These are phyloP conservation scores for Phymanthus crucifer DNA, from an alignment of 92 coral and sea anemone species.

Conservation along the genomic window DNA sequence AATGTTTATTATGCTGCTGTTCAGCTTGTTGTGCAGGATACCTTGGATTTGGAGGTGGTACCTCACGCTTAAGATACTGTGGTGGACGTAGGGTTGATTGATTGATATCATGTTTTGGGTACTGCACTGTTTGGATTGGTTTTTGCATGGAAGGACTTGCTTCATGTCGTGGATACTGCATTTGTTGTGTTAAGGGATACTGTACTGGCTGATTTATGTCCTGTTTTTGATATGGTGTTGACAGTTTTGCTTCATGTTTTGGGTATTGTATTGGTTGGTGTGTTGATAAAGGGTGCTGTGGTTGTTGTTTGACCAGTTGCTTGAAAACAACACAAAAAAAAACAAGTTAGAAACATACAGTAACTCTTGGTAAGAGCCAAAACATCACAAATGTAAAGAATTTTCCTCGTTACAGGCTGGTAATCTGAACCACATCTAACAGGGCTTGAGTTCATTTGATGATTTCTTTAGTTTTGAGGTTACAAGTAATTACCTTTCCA, in stretches of 20 bases:
- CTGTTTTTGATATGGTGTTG: background rate
- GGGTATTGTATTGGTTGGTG: constrained; percentile 7
- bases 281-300: constrained; percentile 17
- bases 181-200: background rate
- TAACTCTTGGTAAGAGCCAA: background rate
- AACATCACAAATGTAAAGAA: too few species aligned
- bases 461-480: background rate
- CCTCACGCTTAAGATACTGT: background rate
- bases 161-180: background rate
- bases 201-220: background rate
- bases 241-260: constrained; percentile 12
- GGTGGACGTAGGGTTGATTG: constrained; percentile 9
- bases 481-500: constrained; percentile 3
- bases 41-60: background rate
- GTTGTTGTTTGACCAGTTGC: constrained; percentile 1
- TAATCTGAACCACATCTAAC: too few species aligned
- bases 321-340: background rate
- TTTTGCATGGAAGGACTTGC: background rate
- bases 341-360: background rate
- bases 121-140: background rate
- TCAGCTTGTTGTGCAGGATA: background rate
- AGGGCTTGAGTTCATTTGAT: background rate
- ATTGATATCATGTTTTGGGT: constrained; percentile 19
- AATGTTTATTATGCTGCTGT: constrained; percentile 25
- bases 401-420: too few species aligned